phyloP scores from a whole-genome alignment of 2,797 vertebrate genomes.

The Cyclura pinguis region DNA sequence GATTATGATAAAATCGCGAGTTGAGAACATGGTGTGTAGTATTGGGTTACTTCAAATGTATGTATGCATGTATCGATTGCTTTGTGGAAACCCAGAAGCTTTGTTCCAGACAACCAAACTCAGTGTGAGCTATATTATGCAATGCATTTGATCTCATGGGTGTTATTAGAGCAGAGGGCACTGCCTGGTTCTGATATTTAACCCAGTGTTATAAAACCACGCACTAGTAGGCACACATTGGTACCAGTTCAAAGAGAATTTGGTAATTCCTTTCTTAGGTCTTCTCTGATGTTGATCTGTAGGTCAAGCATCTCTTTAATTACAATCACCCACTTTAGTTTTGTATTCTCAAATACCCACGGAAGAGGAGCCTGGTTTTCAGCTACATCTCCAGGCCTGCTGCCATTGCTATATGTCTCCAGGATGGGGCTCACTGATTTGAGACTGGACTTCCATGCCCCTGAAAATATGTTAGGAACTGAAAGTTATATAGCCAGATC shows the following conservation, averaged over 20 bases:
- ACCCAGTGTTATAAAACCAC: neutral
- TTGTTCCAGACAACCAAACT: fast-evolving
- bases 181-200: neutral
- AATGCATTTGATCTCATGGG: neutral
- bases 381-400: neutral
- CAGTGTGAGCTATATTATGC: neutral
- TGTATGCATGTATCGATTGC: fast-evolving
- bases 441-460: neutral
- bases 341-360: neutral
- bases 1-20: neutral
- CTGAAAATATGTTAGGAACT: neutral
- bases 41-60: fast-evolving
- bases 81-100: neutral
- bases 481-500: neutral
- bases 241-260: neutral
- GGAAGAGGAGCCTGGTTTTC: neutral
- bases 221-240: too few relatives aligned
- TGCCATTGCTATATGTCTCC: neutral
- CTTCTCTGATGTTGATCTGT: neutral
- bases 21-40: fast-evolving
- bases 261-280: neutral
- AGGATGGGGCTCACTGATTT: neutral
- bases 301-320: neutral
- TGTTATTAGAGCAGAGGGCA: neutral
- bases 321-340: neutral